Evolutionary conservation across 2,113 vertebrate species (phyloP), one percentile per base, ranked within the genome.

Genomic region (Melierax canorus): DNA sequence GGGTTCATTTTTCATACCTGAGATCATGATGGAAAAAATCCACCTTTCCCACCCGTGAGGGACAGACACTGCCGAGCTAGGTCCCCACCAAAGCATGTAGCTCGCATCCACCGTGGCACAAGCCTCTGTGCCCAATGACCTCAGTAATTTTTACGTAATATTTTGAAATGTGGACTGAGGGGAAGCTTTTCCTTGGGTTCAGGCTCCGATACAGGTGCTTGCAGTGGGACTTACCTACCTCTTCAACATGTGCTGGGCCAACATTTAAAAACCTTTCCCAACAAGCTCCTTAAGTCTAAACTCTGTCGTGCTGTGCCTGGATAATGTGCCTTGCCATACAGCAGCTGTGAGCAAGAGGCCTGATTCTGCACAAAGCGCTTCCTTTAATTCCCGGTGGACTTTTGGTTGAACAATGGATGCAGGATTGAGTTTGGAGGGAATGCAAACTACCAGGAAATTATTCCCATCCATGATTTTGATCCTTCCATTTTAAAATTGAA

Each of bases 361-460:
- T 79, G 81, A 91, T 94, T 67, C 84, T 63, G 55, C 71, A 90
- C 81, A 91, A 41, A 92, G 77, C 63, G 32, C 73, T 94, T 56
- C 58, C 67, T 76, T 69, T n/a, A 84, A 91, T 73, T 90, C 95
- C 84, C 77, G 24, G 62, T 3, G 38, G 87, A 90, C 10, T 58
- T 94, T 10, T 66, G 50, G 53, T 76, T 36, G 84, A 95, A 94
- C 91, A 94, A 88, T 80, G 77, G 32, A 67, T 53, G 69, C 30
- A 36, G 80, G 53, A 74, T 36, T 66, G 55, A 91, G 55, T 53
- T 84, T 9, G 0, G 67, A 73, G 84, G 41, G 89, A 92, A 96
- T 59, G 74, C 81, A 94, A 93, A 77, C 87, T 67, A 41, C 62
- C 19, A 63, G 84, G 46, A 95, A 93, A 96, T 96, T 85, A 95